Evolutionary conservation across 2,113 vertebrate species (phyloP).

Genomic region (Hassar affinis): DNA sequence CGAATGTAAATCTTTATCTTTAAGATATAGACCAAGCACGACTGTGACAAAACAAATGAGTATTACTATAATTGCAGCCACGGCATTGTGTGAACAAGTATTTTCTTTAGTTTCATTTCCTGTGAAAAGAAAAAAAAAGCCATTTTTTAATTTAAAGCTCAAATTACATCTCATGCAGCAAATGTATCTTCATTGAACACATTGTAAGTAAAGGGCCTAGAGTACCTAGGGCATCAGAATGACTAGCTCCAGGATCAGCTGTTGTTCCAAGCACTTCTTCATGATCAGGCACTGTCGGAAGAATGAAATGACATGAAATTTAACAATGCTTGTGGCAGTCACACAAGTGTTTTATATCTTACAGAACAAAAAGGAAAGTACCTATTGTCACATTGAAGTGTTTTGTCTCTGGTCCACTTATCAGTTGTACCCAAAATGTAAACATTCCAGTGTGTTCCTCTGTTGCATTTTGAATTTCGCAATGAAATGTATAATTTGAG

Average conservation of each 20-base stretch:
- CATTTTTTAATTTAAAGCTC: neutral
- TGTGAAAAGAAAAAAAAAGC: neutral
- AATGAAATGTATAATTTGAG: neutral
- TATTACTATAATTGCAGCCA: neutral
- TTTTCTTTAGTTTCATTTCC: neutral
- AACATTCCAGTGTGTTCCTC: neutral
- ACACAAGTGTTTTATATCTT: neutral
- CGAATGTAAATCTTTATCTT: too few species aligned
- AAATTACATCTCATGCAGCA: neutral
- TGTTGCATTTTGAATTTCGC: neutral
- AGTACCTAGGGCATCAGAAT: too few species aligned
- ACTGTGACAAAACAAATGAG: too few species aligned
- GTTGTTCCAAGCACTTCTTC: too few species aligned
- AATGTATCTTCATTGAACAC: neutral
- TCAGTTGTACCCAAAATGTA: neutral
- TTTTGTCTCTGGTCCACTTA: fast-evolving
- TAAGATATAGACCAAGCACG: too few species aligned
- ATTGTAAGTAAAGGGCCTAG: neutral
- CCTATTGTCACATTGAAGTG: neutral
- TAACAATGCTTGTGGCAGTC: neutral
- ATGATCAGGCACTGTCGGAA: neutral
- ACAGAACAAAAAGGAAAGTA: neutral
- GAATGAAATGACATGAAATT: neutral
- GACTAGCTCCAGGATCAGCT: too few species aligned
- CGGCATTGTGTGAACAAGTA: neutral